Evolutionary conservation across 2,888 invertebrate genomes (phyloP), one percentile per base, ranked within the genome.

Genomic region (Lepetodrilus schrolli): DNA sequence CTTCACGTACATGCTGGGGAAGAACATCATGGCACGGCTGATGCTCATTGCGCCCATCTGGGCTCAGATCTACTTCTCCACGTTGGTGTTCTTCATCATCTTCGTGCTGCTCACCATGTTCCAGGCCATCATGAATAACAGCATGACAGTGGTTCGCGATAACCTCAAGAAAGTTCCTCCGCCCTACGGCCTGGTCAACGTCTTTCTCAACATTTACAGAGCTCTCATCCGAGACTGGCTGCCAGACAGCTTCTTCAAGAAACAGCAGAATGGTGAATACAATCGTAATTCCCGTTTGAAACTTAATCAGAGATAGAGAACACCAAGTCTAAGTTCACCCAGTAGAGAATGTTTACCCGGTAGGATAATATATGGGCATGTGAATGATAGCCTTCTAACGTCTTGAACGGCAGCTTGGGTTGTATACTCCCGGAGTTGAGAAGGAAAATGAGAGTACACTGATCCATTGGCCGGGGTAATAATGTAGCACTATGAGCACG

Each of bases 1-100:
- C 8, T 91, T 91, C 70, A 83, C 88, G 69, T 80, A 82, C 10
- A 74, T 86, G 23, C 79, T 86, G 58, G 86, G 86, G 1, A 84
- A 83, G 74, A 84, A 83, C 51, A 78, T 80, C 47, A 79, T 83
- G 21, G 77, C 77, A 2, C 73, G 76, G 17, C 79, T 83, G 75
- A 72, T 83, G 5, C 73, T 66, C 1, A 74, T 78, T 4, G 78
- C 82, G 23, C 81, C 83, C 21, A 77, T 78, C 13, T 80, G 78
- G 70, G 84, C 83, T 4, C 83, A 83, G 50, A 70, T 83, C 30
- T 86, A 81, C 70, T 86, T 82, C 74, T 81, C 82, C 58, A 76
- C 81, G 1, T 80, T 85, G 70, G 81, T 83, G 17, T 76, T 85
- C 69, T 80, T 84, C 51, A 81, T 86, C 13, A 72, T 86, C 43